A percentile compares a stretch with the other conserved stretches of the same genome.
These are phyloP conservation scores for Coracopsis vasa DNA, from an alignment of 2,113 vertebrate genomes.

Conservation along the genomic window DNA sequence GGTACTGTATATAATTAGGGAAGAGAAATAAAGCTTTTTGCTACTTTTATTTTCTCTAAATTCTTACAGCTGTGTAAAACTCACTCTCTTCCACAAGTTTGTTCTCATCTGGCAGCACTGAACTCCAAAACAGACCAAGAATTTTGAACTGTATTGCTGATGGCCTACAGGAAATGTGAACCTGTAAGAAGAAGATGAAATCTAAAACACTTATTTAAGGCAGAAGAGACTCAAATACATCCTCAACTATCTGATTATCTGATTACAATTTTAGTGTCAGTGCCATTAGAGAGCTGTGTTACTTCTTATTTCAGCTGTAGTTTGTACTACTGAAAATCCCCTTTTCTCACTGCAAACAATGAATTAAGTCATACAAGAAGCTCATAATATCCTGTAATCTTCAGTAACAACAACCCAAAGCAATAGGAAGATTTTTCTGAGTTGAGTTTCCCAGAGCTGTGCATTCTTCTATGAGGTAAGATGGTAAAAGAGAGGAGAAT, in stretches of 20 bases:
- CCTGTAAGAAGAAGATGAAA: background rate
- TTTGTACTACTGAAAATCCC: background rate
- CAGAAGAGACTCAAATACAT: background rate
- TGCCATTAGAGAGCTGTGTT: background rate
- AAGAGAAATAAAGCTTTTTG: background rate
- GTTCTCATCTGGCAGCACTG: background rate
- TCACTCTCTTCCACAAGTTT: background rate
- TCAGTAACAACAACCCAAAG: background rate
- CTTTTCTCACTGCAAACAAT: background rate
- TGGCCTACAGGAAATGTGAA: background rate
- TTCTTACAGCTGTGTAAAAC: background rate
- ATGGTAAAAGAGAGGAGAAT: background rate
- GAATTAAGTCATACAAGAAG: background rate
- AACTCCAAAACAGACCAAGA: background rate
- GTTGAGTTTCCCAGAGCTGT: background rate
- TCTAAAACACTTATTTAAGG: background rate
- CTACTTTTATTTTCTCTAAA: background rate
- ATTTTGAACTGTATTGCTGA: background rate
- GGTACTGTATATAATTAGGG: background rate
- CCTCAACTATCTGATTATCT: background rate
- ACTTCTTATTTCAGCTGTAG: background rate
- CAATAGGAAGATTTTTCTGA: slow-evolving; percentile 12
- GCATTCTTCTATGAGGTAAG: background rate
- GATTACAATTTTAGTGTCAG: background rate
- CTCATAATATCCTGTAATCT: background rate